Evolutionary conservation across 2,888 invertebrate genomes (phyloP), one percentile per base, ranked within the genome.

Genomic region (Drosophila setosimentum): DNA sequence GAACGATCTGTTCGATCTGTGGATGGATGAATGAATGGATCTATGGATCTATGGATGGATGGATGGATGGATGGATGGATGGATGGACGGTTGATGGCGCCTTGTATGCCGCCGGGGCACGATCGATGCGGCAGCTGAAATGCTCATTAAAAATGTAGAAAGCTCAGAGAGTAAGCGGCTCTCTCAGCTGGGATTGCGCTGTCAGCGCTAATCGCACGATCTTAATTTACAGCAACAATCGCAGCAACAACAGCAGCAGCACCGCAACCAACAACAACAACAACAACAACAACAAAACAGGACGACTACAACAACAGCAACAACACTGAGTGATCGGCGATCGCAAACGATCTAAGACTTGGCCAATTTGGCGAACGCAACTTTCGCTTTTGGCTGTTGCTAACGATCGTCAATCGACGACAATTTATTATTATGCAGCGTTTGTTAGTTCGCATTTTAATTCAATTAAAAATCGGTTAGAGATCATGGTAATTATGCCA

Each of bases 91-190:
- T 60, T 61, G 72, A 58, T 74, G 71, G 77, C 74, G 72, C 69
- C 58, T 79, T 73, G 24, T 55, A 57, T 76, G 81, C 76, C 78
- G 71, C 53, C 50, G 87, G 73, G 73, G 66, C 76, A 80, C 87
- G 80, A 87, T 79, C 79, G 81, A 85, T 86, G 82, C 63, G 35
- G 68, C 69, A 83, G 87, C 78, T 87, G 89, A 87, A 84, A 88
- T 80, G 87, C 84, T 87, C 87, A 87, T 87, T 87, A 87, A 89
- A 84, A 87, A 86, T 85, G 85, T 86, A 87, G 88, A 86, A 86
- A 86, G 85, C 85, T 87, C 76, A 67, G 57, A 77, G 71, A 69
- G 68, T 73, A 60, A 49, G 54, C 54, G 65, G 75, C 77, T 76
- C 69, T 77, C 73, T 75, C 74, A 67, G 58, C 68, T 69, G 76